A percentile compares a stretch with the other conserved stretches of the same genome.
phyloP scores from a whole-genome alignment of 2,113 vertebrate genomes.

The Serinus canaria region DNA sequence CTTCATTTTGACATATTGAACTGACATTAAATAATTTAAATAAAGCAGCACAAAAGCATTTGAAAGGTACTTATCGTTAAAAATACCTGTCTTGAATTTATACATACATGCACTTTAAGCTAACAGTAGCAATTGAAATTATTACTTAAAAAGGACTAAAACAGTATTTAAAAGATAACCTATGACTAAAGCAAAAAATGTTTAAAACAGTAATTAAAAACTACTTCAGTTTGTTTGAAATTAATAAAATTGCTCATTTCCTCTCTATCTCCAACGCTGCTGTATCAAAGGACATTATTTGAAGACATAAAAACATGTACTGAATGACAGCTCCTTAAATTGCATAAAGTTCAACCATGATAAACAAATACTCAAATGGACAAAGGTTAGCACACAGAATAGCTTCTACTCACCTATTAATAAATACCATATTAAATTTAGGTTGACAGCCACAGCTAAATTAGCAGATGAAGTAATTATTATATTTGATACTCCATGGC shows the following conservation, averaged over 20 bases:
- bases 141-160: background rate
- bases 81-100: background rate
- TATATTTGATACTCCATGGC: background rate
- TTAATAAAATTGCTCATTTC: background rate
- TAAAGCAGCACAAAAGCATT: background rate
- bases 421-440: background rate
- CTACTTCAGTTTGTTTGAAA: background rate
- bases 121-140: background rate
- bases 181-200: background rate
- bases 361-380: constrained; percentile 51
- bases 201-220: background rate
- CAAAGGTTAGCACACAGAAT: background rate
- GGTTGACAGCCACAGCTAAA: constrained; percentile 5
- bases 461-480: background rate
- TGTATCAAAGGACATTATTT: background rate
- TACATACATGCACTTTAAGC: background rate
- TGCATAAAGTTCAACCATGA: constrained; percentile 49
- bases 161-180: background rate
- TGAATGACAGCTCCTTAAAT: constrained; percentile 49
- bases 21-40: background rate
- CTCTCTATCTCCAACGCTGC: background rate
- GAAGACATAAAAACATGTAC: background rate
- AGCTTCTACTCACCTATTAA: constrained; percentile 22
- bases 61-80: background rate
- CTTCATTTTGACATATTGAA: background rate